Percentiles rank a stretch among this genome's conserved stretches.
Conservation (phyloP, 53 echinoderm and acorn worm genomes). For the Holothuria scabra region DNA sequence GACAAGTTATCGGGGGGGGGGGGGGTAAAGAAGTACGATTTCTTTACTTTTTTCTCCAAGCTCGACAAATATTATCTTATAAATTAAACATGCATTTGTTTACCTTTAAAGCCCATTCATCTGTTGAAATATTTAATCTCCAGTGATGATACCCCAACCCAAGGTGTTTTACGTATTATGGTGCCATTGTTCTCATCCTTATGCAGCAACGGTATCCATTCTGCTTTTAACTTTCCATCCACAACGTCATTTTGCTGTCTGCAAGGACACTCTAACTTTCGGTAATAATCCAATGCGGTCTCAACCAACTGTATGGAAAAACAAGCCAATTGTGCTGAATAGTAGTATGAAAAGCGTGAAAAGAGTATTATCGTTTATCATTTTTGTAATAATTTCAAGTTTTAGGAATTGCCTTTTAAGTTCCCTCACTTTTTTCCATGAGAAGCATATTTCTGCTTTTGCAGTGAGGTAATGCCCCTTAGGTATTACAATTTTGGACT, state of each 20-base stretch:
- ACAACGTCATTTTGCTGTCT: conserved; percentile 14
- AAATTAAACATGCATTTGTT: too few relatives aligned
- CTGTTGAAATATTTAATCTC: conserved; percentile 39
- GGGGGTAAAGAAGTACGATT: too few relatives aligned
- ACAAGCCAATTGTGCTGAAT: not conserved
- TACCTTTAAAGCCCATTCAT: conserved; percentile 30
- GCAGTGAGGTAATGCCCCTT: not conserved
- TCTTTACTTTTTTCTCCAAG: too few relatives aligned
- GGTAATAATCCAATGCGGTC: conserved; percentile 40
- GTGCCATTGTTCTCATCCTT: conserved; percentile 39
- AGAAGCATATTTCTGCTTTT: not conserved
- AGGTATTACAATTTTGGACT: not conserved
- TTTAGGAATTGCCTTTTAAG: too few relatives aligned
- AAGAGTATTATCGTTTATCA: too few relatives aligned
- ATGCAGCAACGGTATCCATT: conserved; percentile 48
- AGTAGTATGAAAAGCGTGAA: not conserved
- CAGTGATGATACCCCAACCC: conserved; percentile 39
- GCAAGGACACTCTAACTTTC: conserved; percentile 29
- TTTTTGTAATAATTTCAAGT: too few relatives aligned
- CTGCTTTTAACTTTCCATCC: conserved; percentile 38
- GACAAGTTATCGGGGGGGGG: too few relatives aligned
- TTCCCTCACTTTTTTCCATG: not conserved
- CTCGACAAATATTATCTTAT: too few relatives aligned
- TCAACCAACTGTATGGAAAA: conserved; percentile 44
- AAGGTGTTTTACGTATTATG: conserved; percentile 13